Conservation (phyloP, 2,888 invertebrate genomes). For the Hydraecia micacea region DNA sequence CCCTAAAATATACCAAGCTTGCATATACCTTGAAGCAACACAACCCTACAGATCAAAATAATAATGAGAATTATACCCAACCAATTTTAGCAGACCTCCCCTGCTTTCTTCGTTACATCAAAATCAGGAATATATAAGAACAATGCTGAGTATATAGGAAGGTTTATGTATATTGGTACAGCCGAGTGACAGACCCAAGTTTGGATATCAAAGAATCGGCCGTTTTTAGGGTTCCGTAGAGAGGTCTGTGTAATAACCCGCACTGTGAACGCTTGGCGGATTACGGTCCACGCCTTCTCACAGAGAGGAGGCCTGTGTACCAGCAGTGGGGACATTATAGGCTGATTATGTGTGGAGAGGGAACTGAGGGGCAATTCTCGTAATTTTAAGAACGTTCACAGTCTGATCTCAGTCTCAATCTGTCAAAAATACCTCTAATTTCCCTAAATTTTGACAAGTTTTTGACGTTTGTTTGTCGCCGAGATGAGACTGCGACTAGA, state of each 20-base stretch:
- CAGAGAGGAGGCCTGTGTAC: background rate
- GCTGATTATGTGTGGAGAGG: no score
- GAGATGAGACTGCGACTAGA: no score
- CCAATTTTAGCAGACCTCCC: slow-evolving; percentile 68
- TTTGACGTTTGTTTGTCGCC: no score
- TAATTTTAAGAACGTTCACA: no score
- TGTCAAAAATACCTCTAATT: no score
- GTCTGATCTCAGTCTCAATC: no score
- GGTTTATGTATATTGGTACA: slow-evolving; percentile 70
- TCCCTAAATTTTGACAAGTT: no score
- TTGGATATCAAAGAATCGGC: slow-evolving; percentile 80
- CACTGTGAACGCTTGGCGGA: background rate
- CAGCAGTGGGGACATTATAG: no score
- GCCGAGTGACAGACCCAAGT: slow-evolving; percentile 78
- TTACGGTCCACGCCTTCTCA: background rate
- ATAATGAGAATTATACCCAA: slow-evolving; percentile 75
- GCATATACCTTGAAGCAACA: background rate
- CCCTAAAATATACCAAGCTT: slow-evolving; percentile 1
- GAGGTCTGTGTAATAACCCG: background rate
- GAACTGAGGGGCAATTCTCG: no score
- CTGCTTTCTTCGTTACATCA: slow-evolving; percentile 12
- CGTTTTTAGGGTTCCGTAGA: slow-evolving; percentile 70
- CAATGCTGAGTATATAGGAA: slow-evolving; percentile 38
- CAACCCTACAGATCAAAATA: slow-evolving; percentile 70
- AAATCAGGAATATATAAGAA: slow-evolving; percentile 39